Evolutionary conservation across 1,140 invertebrate species (phyloP).

Genomic region (Asobara japonica): DNA sequence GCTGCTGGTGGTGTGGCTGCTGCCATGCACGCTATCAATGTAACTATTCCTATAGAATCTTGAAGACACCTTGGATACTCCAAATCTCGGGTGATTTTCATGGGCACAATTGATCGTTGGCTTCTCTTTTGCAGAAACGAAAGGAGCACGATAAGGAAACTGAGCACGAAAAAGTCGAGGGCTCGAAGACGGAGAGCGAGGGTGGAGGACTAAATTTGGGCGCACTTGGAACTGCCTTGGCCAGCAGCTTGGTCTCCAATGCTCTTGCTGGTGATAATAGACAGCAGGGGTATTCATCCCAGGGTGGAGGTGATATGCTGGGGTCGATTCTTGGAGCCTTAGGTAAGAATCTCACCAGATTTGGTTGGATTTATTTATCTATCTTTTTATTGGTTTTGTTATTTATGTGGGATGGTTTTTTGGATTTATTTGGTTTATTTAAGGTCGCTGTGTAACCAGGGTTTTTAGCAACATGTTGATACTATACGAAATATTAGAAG

Average conservation of each 20-base stretch:
- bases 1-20: conserved; percentile 62
- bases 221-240: conserved; percentile 57
- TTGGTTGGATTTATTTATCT: too few relatives aligned
- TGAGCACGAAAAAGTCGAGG: conserved; percentile 53
- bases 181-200: conserved; percentile 53
- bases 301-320: conserved; percentile 52
- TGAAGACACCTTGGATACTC: too few relatives aligned
- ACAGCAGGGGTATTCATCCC: conserved; percentile 54
- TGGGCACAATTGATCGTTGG: not conserved
- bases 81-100: not conserved
- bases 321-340: conserved; percentile 60
- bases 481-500: too few relatives aligned
- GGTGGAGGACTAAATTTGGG: conserved; percentile 56
- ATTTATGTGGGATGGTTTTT: not conserved
- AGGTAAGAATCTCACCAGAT: conserved; percentile 48
- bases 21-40: conserved; percentile 57
- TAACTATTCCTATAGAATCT: conserved; percentile 33
- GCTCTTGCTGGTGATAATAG: conserved; percentile 49
- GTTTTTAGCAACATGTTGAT: too few relatives aligned
- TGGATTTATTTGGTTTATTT: too few relatives aligned
- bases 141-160: conserved; percentile 47
- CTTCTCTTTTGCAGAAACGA: conserved; percentile 53
- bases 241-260: conserved; percentile 56
- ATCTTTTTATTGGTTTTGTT: not conserved
- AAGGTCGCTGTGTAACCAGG: too few relatives aligned